A percentile compares a stretch with the other conserved stretches of the same genome.
Evolutionary conservation across 2,797 vertebrate species (phyloP).

Genomic region (Sciurus carolinensis): DNA sequence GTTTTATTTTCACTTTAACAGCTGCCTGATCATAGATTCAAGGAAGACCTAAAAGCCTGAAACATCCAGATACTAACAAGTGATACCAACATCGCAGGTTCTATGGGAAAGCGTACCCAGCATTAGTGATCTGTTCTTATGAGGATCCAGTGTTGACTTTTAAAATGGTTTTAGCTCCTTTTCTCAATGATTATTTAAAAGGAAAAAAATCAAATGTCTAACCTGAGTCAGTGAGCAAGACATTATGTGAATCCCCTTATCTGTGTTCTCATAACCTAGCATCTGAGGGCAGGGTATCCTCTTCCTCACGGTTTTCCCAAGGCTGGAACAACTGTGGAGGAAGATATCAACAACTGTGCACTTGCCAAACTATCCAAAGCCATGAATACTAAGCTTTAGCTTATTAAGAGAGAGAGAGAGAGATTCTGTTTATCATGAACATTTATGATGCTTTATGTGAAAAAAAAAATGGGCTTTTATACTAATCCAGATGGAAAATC

Average conservation of each 20-base stretch:
- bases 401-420: neutral
- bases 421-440: neutral
- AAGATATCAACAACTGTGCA: neutral
- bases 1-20: constrained; percentile 57
- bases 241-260: neutral
- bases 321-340: neutral
- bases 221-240: constrained; percentile 23
- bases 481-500: neutral
- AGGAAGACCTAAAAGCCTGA: constrained; percentile 31
- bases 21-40: constrained; percentile 45
- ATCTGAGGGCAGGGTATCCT: neutral
- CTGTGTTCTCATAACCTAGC: neutral
- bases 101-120: neutral
- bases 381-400: neutral
- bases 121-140: neutral
- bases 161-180: constrained; percentile 43
- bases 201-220: neutral
- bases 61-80: constrained; percentile 6
- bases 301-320: neutral
- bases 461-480: constrained; percentile 3
- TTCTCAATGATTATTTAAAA: constrained; percentile 51
- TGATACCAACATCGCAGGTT: neutral
- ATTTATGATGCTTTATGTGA: neutral
- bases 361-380: neutral
- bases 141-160: neutral